These are phyloP conservation scores for Euzophera pinguis DNA, from an alignment of 2,888 invertebrate genomes.

Conservation along the genomic window DNA sequence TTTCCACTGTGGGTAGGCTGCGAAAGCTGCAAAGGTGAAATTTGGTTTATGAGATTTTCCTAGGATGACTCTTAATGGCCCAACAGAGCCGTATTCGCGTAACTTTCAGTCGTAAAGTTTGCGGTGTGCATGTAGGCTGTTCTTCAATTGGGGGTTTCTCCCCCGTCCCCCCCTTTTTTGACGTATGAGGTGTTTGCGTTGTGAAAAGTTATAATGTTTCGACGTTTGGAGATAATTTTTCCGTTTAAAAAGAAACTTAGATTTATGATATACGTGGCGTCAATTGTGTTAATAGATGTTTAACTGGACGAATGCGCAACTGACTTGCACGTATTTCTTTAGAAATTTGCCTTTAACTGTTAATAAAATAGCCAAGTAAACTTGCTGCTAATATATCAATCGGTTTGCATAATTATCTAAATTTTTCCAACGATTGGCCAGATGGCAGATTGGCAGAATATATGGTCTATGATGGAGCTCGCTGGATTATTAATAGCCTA, in stretches of 20 bases:
- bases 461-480: too few relatives aligned
- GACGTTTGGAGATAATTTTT: background rate
- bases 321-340: too few relatives aligned
- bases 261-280: too few relatives aligned
- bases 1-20: constrained; percentile 25
- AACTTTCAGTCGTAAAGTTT: constrained; percentile 62
- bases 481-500: too few relatives aligned
- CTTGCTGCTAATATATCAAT: too few relatives aligned
- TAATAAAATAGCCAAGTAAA: too few relatives aligned
- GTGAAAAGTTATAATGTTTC: background rate
- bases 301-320: too few relatives aligned
- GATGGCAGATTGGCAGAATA: too few relatives aligned
- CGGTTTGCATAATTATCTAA: too few relatives aligned
- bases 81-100: constrained; percentile 55
- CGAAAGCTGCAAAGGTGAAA: constrained; percentile 26
- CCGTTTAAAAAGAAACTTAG: background rate
- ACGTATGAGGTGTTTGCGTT: constrained; percentile 17
- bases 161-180: constrained; percentile 9
- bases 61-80: constrained; percentile 70
- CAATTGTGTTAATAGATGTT: too few relatives aligned
- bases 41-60: constrained; percentile 47
- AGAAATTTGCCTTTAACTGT: too few relatives aligned
- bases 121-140: constrained; percentile 40
- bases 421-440: too few relatives aligned
- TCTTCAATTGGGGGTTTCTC: constrained; percentile 18